phyloP scores from a whole-genome alignment of 1,140 invertebrate species.

The Grapholita molesta region DNA sequence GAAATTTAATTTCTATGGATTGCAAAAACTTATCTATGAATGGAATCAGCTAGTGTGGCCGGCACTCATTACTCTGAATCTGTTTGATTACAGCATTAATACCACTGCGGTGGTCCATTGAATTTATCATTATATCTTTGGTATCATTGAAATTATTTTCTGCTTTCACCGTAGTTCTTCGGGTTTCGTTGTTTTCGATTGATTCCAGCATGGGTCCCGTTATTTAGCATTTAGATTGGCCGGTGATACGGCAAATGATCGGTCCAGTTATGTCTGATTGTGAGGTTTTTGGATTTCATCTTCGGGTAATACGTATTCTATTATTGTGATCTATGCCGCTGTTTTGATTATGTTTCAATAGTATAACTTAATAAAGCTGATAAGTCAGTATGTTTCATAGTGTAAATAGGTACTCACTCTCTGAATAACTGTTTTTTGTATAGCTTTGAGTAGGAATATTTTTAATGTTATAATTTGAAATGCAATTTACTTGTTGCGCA shows the following conservation, averaged over 20 bases:
- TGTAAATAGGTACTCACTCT: neutral
- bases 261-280: slow-evolving; percentile 47
- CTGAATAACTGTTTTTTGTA: too few relatives aligned
- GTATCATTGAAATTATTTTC: slow-evolving; percentile 37
- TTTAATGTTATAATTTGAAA: too few relatives aligned
- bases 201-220: slow-evolving; percentile 28
- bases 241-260: slow-evolving; percentile 40
- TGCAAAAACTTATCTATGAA: neutral
- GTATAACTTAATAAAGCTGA: neutral
- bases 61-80: slow-evolving; percentile 30
- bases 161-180: slow-evolving; percentile 21
- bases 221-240: slow-evolving; percentile 30
- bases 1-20: neutral
- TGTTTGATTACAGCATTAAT: slow-evolving; percentile 43
- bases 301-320: slow-evolving; percentile 10
- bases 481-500: too few relatives aligned
- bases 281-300: slow-evolving; percentile 42
- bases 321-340: slow-evolving; percentile 12
- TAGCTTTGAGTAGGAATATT: too few relatives aligned
- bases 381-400: neutral
- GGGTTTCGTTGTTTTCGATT: slow-evolving; percentile 42
- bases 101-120: slow-evolving; percentile 34
- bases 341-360: slow-evolving; percentile 2
- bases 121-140: slow-evolving; percentile 37
- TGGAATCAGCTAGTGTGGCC: neutral